A percentile compares a stretch with the other conserved stretches of the same genome.
Evolutionary conservation across 2,888 invertebrate species (phyloP).

Genomic region (Nasonovia ribisnigri): DNA sequence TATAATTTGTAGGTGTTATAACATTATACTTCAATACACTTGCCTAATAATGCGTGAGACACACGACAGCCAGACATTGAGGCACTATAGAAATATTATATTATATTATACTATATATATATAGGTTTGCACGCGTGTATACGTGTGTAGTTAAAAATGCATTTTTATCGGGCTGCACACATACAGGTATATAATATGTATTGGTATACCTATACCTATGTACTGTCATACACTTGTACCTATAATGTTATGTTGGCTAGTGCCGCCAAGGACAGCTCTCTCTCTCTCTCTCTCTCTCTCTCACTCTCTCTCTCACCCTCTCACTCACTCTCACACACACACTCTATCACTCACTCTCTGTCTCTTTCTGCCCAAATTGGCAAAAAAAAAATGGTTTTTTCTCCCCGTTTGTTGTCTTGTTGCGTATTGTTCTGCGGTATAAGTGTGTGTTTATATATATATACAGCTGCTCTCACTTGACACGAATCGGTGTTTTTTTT

Average conservation of each 20-base stretch:
- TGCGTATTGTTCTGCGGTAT: neutral
- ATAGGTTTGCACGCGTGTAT: too few species aligned
- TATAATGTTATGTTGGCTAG: neutral
- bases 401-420: neutral
- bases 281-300: constrained; percentile 15
- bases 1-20: constrained; percentile 6
- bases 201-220: neutral
- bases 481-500: constrained; percentile 21
- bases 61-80: constrained; percentile 49
- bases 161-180: constrained; percentile 33
- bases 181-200: neutral
- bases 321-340: neutral
- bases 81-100: constrained; percentile 30
- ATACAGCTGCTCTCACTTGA: neutral
- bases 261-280: constrained; percentile 34
- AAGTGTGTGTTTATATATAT: neutral
- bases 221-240: neutral
- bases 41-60: constrained; percentile 18
- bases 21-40: constrained; percentile 12
- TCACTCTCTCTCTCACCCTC: neutral
- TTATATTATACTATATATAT: neutral
- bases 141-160: constrained; percentile 1
- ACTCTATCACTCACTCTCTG: neutral
- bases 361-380: neutral
- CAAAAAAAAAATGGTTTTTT: constrained; percentile 11